These are phyloP conservation scores for Dascyllus trimaculatus DNA, from an alignment of 2,113 vertebrate species.

Conservation along the genomic window DNA sequence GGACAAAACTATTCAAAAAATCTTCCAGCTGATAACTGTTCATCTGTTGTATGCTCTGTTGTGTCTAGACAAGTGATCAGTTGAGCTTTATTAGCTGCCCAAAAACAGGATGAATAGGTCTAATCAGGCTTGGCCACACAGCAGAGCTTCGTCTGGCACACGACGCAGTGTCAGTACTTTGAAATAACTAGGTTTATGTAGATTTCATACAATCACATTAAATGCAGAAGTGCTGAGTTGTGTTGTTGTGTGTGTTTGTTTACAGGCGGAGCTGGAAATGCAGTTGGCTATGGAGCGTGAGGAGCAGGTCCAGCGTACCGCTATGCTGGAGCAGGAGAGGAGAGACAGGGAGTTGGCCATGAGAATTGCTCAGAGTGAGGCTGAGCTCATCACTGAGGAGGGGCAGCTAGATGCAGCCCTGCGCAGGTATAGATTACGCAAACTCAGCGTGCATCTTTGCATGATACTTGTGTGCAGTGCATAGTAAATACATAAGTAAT, in stretches of 20 bases:
- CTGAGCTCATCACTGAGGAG: constrained; percentile 95
- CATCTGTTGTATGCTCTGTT: constrained; percentile 15
- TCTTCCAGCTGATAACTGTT: constrained; percentile 8
- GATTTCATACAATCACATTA: constrained; percentile 9
- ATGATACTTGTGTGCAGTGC: background rate
- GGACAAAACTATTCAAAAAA: constrained; percentile 15
- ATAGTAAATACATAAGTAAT: constrained; percentile 14
- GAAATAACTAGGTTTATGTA: constrained; percentile 11
- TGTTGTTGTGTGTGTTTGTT: constrained; percentile 31
- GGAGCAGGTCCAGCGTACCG: constrained; percentile 89
- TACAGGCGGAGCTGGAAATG: constrained; percentile 91
- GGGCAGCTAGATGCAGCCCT: constrained; percentile 87
- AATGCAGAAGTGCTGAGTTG: constrained; percentile 6
- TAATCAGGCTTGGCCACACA: constrained; percentile 60
- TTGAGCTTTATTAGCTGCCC: constrained; percentile 52
- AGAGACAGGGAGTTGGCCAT: constrained; percentile 95
- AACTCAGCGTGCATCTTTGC: background rate
- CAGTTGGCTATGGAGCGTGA: constrained; percentile 91
- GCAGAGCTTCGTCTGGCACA: constrained; percentile 41
- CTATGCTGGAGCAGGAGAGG: constrained; percentile 93
- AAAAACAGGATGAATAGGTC: constrained; percentile 51
- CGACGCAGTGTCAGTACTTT: background rate
- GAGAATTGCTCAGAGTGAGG: constrained; percentile 95
- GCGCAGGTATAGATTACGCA: constrained; percentile 88
- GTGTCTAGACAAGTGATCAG: constrained; percentile 57